Evolutionary conservation across 2,888 invertebrate species (phyloP), one percentile per base, ranked within the genome.

Genomic region (Ectemnius lituratus): DNA sequence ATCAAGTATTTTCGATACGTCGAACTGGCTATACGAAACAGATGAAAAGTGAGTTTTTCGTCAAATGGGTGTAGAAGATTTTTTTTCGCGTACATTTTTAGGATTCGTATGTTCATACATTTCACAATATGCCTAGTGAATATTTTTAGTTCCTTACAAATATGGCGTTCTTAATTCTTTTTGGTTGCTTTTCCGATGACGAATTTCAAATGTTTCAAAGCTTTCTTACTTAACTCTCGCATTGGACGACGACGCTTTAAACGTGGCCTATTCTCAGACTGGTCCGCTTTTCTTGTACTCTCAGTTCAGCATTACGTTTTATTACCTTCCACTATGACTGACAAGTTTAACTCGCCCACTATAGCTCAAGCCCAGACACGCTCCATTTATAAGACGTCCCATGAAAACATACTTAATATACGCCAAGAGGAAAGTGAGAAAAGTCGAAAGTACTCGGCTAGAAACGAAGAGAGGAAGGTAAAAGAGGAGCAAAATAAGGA

Each of bases 391-490:
- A 13, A 52, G 28, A 6, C 20, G 13, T 20, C 16, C 56, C 56
- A 45, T 61, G 47, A 69, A 56, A 62, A 69, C 63, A 11, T n/a
- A 37, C 46, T 68, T 61, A 61, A 72, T 23, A 49, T 46, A 64
- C n/a, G 68, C 28, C 47, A 46, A 58, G n/a, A 13, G 20, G 37
- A 18, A 61, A 57, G 27, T 3, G 11, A 58, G 20, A 16, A 37
- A 37, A 18, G 52, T 65, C 46, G 28, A 11, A 37, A 37, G 37
- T 37, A 37, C 11, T 37, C 8, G 37, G 37, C 3, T 37, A 37
- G 0, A 37, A 37, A 37, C 11, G 4, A 11, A 37, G 8, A 37
- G 3, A 59, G 5, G 28, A 61, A 11, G 49, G 3, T 59, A 13
- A 46, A 23, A 56, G n/a, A 49, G 52, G 5, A 4, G 52, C 13